Evolutionary conservation across 2,113 vertebrate species (phyloP).

Genomic region (Poeciliopsis retropinna): DNA sequence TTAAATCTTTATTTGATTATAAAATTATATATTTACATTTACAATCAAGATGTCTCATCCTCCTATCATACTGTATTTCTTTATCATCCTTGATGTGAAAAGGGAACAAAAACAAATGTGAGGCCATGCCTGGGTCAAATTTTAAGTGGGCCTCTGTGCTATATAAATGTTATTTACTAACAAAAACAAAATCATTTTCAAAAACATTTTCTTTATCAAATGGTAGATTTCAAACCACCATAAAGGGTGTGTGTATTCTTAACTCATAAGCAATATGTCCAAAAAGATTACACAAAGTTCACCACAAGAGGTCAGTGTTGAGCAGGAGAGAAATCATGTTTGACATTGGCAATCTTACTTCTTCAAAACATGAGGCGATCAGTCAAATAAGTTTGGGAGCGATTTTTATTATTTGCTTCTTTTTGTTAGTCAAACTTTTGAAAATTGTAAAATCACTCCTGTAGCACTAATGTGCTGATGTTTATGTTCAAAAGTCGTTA

Average conservation of each 20-base stretch:
- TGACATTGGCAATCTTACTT: background rate
- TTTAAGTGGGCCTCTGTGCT: background rate
- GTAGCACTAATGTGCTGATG: no score
- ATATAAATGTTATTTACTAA: background rate
- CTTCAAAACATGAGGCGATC: background rate
- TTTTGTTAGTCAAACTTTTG: background rate
- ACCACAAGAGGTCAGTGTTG: slow-evolving; percentile 16
- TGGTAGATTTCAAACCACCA: background rate
- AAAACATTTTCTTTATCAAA: background rate
- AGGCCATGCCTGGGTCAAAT: background rate
- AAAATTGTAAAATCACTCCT: background rate
- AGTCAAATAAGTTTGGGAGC: background rate
- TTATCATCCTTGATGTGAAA: background rate
- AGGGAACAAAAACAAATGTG: no score
- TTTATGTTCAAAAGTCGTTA: background rate
- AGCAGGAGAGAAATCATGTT: background rate
- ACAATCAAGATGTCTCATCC: background rate
- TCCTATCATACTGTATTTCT: background rate
- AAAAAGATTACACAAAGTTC: background rate
- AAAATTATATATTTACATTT: no score
- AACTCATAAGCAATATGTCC: background rate
- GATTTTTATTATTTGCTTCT: background rate
- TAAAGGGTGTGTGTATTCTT: background rate
- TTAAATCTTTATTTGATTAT: no score
- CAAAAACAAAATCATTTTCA: no score